Conservation (phyloP, 2,888 invertebrate species). For the Heliconius ethilla region DNA sequence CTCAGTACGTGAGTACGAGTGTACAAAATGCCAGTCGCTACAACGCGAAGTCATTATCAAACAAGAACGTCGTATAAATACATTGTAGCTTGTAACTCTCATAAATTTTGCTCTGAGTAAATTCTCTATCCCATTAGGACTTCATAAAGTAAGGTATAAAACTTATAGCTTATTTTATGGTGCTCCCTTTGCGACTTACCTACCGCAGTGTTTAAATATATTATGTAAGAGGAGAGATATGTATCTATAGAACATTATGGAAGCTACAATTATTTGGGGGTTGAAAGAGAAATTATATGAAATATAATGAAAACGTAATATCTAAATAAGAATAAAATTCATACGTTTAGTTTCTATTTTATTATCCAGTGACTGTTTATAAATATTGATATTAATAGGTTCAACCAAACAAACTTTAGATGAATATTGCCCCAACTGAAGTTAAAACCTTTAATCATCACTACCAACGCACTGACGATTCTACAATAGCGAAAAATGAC, state of each 20-base stretch:
- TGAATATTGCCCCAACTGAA: not conserved
- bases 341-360: not conserved
- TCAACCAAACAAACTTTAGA: not conserved
- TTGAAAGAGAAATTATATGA: too few species aligned
- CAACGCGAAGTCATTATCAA: slow-evolving; percentile 29
- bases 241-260: not conserved
- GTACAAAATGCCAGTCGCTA: slow-evolving; percentile 13
- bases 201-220: slow-evolving; percentile 49
- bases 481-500: not conserved
- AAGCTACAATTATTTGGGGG: too few species aligned
- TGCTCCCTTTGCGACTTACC: slow-evolving; percentile 49
- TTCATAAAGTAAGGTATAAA: slow-evolving; percentile 55
- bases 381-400: too few species aligned
- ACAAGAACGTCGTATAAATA: slow-evolving; percentile 37
- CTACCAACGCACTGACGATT: not conserved
- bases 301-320: too few species aligned
- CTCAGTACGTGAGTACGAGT: too few species aligned
- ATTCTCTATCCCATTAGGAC: slow-evolving; percentile 55
- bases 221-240: not conserved
- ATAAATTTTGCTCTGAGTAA: slow-evolving; percentile 51
- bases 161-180: slow-evolving; percentile 53
- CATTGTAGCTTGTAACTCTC: slow-evolving; percentile 55
- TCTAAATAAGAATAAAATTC: too few species aligned
- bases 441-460: not conserved
- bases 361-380: not conserved